Base-by-base conservation (phyloP, 2,113 vertebrate species). In the Peromyscus polionotus region DNA sequence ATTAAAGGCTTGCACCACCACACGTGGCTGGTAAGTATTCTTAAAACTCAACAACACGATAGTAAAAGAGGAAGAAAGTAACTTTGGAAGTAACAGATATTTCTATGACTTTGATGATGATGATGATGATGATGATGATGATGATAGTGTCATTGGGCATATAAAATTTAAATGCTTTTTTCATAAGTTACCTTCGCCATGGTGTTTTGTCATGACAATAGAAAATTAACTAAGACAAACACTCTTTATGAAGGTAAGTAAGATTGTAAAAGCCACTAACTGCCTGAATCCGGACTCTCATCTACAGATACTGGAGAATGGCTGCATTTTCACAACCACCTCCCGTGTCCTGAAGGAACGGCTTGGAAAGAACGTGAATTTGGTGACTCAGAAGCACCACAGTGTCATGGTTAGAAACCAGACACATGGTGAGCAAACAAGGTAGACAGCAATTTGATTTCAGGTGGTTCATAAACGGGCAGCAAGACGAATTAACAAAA, bases 271-370 rank as follows among this genome's bases (percentile, higher is more conserved):
- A 72, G 39, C 13, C 59, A 39, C 3, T 4, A 14, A 16, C 65
- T 42, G 48, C 57, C 75, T 92, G 61, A 92, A 88, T 94, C 90
- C 54, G 61, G 54, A 86, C 68, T 92, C 93, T 72, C 59, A 88
- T 31, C 80, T 42, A 5, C 4, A 61, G 26, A 24, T 39, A 39
- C 31, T 89, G 33, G 17, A 88, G 39, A 77, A 8, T 11, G 14
- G 70, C 28, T 48, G 13, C 22, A 4, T 26, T 73, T 84, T 33
- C 20, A 19, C 20, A 26, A 16, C 85, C 65, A 72, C 45, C 20
- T 87, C 24, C 17, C 0, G 45, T 86, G 22, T 54, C 36, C 79
- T 31, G 13, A 68, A 83, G 63, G 54, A 83, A 73, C 11, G 22
- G 7, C 48, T 76, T 80, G 70, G 48, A 80, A 73, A 65, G 63